phyloP scores from a whole-genome alignment of 2,888 invertebrate species.

The Copidosoma aretas region DNA sequence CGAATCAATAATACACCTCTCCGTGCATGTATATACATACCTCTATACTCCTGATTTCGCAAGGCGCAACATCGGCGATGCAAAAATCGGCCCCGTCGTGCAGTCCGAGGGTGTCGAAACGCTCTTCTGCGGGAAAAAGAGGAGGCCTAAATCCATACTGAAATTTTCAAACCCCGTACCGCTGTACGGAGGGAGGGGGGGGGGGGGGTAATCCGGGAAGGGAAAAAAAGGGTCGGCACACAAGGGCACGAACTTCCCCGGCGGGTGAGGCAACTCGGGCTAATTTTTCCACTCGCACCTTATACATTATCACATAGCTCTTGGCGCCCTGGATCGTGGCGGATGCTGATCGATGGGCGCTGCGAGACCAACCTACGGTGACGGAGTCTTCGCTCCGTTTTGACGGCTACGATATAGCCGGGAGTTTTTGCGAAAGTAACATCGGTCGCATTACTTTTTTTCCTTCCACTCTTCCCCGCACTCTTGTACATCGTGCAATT shows the following conservation, averaged over 20 bases:
- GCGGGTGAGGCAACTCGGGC: conserved; percentile 33
- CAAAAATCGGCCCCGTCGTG: no score
- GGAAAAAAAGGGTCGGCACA: no score
- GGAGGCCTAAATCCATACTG: neutral
- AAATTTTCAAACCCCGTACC: neutral
- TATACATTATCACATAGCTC: neutral
- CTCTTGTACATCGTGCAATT: no score
- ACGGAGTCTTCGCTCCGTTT: no score
- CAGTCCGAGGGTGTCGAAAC: neutral
- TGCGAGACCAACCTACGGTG: neutral
- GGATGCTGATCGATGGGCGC: neutral
- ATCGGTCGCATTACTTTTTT: no score
- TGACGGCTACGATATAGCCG: no score
- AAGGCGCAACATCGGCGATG: neutral
- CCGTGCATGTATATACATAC: no score
- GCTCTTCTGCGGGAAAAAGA: no score
- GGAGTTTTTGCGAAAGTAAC: no score
- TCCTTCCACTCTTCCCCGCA: no score
- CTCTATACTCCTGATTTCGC: no score
- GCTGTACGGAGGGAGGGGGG: neutral
- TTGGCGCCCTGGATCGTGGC: conserved; percentile 3
- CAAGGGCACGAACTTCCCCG: conserved; percentile 1
- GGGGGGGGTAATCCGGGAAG: neutral
- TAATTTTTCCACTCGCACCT: neutral
- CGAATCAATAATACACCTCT: no score